phyloP scores from a whole-genome alignment of 2,888 invertebrate species.

The Gasteruption jaculator region DNA sequence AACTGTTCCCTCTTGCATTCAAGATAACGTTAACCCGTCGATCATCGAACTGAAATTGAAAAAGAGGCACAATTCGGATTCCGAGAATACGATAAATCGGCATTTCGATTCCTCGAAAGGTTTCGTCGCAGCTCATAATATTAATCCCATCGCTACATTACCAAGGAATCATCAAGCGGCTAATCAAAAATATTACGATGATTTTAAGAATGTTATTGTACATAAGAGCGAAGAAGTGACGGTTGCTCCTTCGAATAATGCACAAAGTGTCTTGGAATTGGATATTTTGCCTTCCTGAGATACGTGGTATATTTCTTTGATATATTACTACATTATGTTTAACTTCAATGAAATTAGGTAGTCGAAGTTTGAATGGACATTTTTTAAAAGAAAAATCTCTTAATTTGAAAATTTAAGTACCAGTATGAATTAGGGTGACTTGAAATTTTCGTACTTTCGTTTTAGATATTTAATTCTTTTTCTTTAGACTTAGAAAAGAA shows the following conservation, averaged over 20 bases:
- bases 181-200: slow-evolving; percentile 32
- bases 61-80: slow-evolving; percentile 46
- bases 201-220: slow-evolving; percentile 36
- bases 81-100: slow-evolving; percentile 40
- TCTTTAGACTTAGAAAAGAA: no score
- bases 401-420: no score
- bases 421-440: no score
- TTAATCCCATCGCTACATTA: slow-evolving; percentile 45
- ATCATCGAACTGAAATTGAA: slow-evolving; percentile 28
- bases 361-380: no score
- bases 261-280: slow-evolving; percentile 45
- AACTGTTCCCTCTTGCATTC: slow-evolving; percentile 39
- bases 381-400: no score
- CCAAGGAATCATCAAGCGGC: slow-evolving; percentile 35
- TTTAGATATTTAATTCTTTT: no score
- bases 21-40: slow-evolving; percentile 29
- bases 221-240: slow-evolving; percentile 39
- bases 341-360: no score
- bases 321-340: no score
- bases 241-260: slow-evolving; percentile 24
- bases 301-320: no score
- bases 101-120: slow-evolving; percentile 29
- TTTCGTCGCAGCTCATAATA: slow-evolving; percentile 28
- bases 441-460: no score
- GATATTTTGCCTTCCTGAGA: slow-evolving; percentile 47